phyloP scores from a whole-genome alignment of 2,797 vertebrate species.

The Premnoplex brunnescens region DNA sequence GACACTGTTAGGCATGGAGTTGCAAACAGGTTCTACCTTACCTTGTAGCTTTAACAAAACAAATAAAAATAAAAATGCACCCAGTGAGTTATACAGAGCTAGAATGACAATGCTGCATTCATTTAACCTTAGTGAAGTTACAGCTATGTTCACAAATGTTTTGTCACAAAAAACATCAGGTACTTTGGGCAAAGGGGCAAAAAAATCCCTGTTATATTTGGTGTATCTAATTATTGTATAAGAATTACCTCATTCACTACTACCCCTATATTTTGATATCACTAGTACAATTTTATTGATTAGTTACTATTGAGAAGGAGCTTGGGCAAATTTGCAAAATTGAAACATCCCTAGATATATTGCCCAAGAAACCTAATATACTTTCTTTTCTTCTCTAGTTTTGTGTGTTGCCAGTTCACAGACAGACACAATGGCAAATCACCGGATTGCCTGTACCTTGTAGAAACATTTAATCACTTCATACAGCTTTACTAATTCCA shows the following conservation, averaged over 20 bases:
- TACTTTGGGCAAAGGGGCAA: background rate
- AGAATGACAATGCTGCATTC: background rate
- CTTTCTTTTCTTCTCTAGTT: background rate
- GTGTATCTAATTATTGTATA: background rate
- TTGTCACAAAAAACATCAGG: background rate
- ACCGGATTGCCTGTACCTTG: background rate
- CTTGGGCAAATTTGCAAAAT: background rate
- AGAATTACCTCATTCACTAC: background rate
- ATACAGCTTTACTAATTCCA: background rate
- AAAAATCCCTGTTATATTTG: background rate
- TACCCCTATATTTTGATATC: background rate
- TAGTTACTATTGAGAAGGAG: background rate
- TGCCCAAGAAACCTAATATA: background rate
- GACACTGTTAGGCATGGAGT: background rate
- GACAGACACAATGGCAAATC: background rate
- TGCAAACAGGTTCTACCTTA: background rate
- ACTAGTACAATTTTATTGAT: background rate
- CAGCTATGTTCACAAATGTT: background rate
- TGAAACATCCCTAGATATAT: background rate
- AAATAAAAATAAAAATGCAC: rapidly evolving
- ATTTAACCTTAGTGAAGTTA: background rate
- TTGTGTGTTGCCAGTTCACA: background rate
- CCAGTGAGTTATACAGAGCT: background rate
- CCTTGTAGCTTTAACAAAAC: background rate
- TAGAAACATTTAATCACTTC: background rate